Base-by-base conservation (phyloP, 1,140 invertebrate species). In the Anthonomus grandis region DNA sequence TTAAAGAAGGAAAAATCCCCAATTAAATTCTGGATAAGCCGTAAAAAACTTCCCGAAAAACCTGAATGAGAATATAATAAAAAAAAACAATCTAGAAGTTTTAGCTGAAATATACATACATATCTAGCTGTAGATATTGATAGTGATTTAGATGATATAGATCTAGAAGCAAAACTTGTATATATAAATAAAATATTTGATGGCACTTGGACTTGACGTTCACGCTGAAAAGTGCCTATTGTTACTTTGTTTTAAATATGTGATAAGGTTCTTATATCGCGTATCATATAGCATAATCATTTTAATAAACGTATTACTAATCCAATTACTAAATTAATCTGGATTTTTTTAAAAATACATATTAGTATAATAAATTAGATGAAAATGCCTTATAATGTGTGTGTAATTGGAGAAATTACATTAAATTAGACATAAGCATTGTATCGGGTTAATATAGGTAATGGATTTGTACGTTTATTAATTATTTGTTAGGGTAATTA, bases 211-310 rank as follows among this genome's bases (percentile, higher is more conserved):
- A 59, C 60, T 62, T 42, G 18, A 24, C 41, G 53, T 53, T 50
- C 53, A 48, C 62, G 60, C 60, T 67, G 49, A 62, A n/a, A 67
- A 70, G 67, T 69, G 69, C 69, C 69, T 69, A 60, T 53, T 64
- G 63, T 70, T 69, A 60, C 57, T 68, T 68, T 68, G 54, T 67
- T 67, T 59, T 67, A 60, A 59, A 55, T 64, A 65, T 65, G 69
- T 70, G 69, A 70, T 70, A 70, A 55, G 52, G 31, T 55, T 55
- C 45, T 34, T 53, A 53, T 27, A 24, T 38, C 13, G 37, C 37
- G 46, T 47, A 34, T 39, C 41, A 51, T 18, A 36, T 48, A 17
- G 23, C 19, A 12, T 22, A 31, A 47, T 27, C 25, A 21, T 44
- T 44, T 46, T 38, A 4, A n/a, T 17, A n/a, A n/a, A 38, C n/a